Evolutionary conservation across 2,888 invertebrate genomes (phyloP).

Genomic region (Napeogenes inachia): DNA sequence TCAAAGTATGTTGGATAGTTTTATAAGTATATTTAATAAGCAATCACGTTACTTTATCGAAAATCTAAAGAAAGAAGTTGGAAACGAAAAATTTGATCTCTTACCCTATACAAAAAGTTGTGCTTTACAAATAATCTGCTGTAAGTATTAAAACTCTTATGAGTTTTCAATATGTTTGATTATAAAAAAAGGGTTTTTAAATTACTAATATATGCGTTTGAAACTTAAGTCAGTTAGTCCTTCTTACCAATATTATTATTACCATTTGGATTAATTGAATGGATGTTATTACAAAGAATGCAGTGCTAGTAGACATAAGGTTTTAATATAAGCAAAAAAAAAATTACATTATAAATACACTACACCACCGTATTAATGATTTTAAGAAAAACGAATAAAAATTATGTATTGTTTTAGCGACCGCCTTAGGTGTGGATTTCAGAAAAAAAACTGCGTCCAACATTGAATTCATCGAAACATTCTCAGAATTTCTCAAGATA

Average conservation of each 20-base stretch:
- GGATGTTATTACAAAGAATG: too few relatives aligned
- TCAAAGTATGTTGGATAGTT: conserved; percentile 47
- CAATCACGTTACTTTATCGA: conserved; percentile 46
- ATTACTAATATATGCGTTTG: too few relatives aligned
- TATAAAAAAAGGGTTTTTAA: too few relatives aligned
- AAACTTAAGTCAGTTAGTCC: too few relatives aligned
- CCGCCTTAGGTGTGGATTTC: conserved; percentile 58
- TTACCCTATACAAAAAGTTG: conserved; percentile 52
- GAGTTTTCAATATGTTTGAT: too few relatives aligned
- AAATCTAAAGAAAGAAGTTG: conserved; percentile 35
- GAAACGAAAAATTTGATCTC: conserved; percentile 46
- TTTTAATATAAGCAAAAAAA: too few relatives aligned
- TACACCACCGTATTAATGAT: too few relatives aligned
- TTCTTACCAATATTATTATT: too few relatives aligned
- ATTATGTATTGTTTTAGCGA: conserved; percentile 43
- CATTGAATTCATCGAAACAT: conserved; percentile 52
- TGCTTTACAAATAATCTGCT: conserved; percentile 45
- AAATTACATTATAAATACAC: too few relatives aligned
- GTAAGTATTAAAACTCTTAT: conserved; percentile 6
- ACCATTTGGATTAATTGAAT: too few relatives aligned
- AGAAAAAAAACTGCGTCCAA: conserved; percentile 49
- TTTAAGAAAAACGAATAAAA: not conserved
- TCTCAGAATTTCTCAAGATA: conserved; percentile 51
- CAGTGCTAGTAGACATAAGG: too few relatives aligned
- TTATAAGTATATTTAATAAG: conserved; percentile 49